Evolutionary conservation across 1,140 invertebrate species (phyloP).

Genomic region (Pseudomyrmex cubaensis): DNA sequence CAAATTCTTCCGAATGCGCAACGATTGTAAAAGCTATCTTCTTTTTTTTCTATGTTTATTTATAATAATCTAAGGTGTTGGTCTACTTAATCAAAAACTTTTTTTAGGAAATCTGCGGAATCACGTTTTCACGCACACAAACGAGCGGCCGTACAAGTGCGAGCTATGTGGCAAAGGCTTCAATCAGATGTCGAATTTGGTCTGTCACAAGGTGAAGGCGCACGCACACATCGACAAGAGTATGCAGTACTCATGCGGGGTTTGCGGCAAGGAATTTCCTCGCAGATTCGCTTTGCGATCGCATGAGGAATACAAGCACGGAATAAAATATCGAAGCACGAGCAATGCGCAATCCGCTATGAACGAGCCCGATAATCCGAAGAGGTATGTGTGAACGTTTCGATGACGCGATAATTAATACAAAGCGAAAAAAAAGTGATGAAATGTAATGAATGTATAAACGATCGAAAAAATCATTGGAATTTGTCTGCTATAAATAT

Average conservation of each 20-base stretch:
- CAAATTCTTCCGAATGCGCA: not conserved
- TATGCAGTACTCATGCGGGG: conserved; percentile 85
- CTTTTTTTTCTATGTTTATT: conserved; percentile 1
- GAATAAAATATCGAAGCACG: conserved; percentile 83
- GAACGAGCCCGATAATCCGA: conserved; percentile 70
- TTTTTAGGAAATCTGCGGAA: conserved; percentile 89
- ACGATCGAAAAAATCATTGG: conserved; percentile 32
- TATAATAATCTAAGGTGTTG: not conserved
- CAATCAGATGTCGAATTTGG: conserved; percentile 93
- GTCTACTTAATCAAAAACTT: not conserved
- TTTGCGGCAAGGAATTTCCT: conserved; percentile 86
- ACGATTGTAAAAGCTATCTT: not conserved
- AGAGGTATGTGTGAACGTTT: conserved; percentile 74
- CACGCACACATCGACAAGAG: conserved; percentile 86
- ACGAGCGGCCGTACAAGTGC: conserved; percentile 93
- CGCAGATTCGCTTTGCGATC: conserved; percentile 85
- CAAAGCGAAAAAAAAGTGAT: not conserved
- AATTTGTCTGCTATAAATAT: conserved; percentile 31
- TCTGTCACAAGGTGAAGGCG: conserved; percentile 91
- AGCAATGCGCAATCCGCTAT: conserved; percentile 59
- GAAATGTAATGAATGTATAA: conserved; percentile 5
- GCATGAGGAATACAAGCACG: conserved; percentile 87
- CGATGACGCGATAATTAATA: not conserved
- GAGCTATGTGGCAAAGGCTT: conserved; percentile 91
- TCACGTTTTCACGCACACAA: conserved; percentile 91